phyloP scores from a whole-genome alignment of 2,113 vertebrate species.

The Phocoena phocoena region DNA sequence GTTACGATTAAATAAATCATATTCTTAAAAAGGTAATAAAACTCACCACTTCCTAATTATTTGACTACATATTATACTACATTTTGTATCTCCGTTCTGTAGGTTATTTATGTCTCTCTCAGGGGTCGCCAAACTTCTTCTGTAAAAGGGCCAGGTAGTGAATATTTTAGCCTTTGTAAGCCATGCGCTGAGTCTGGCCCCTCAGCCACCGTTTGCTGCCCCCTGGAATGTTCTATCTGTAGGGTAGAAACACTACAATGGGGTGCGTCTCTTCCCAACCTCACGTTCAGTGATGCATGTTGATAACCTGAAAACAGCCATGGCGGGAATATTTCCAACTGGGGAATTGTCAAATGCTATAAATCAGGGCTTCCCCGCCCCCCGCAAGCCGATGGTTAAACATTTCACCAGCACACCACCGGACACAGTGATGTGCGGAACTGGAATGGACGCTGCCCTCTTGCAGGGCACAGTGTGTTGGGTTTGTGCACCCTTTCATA shows the following conservation, averaged over 20 bases:
- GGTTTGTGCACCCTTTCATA: background rate
- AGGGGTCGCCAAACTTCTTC: background rate
- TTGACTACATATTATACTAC: background rate
- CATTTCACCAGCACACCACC: background rate
- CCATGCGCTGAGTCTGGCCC: background rate
- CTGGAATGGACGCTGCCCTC: background rate
- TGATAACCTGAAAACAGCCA: background rate
- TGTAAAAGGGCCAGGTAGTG: background rate
- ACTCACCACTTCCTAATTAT: slow-evolving; percentile 21
- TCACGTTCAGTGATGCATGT: background rate
- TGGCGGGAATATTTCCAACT: background rate
- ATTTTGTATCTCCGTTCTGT: background rate
- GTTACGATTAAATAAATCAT: slow-evolving; percentile 7
- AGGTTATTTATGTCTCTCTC: background rate
- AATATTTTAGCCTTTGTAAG: background rate
- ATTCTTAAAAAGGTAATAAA: slow-evolving; percentile 18
- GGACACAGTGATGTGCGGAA: background rate
- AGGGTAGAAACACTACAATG: accelerated
- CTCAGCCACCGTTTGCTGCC: background rate
- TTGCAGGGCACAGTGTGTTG: background rate
- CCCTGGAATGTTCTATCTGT: background rate
- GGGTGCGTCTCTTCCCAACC: background rate
- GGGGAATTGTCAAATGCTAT: background rate
- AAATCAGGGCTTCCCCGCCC: background rate
- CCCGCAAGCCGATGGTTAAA: background rate